Base-by-base conservation (phyloP, 2,113 vertebrate genomes). In the Ornithorhynchus anatinus region DNA sequence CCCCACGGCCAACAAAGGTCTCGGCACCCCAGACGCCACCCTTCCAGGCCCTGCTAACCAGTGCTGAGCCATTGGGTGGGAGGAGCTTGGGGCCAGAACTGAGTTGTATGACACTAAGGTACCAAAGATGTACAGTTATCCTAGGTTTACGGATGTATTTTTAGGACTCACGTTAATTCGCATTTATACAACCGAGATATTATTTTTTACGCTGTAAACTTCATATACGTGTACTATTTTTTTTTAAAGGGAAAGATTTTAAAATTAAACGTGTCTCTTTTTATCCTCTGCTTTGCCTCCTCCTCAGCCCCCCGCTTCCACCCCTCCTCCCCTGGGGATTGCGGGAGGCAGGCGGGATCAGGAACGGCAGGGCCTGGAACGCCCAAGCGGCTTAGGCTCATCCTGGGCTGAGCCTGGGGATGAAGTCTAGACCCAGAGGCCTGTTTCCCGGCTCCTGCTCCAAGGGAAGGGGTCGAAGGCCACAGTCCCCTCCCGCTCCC, bases 261-360 rank as follows among this genome's bases (percentile, higher is more conserved):
- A 88, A 91, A 90, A 94, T 91, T 92, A 93, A 94, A 90, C 81
- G 38, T 58, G 76, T 74, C 86, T 90, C 86, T 90, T 91, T 87
- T 90, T 88, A 84, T 75, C 85, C 27, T 53, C 8, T 40, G 59
- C 39, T 36, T 40, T 45, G 0, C 1, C 29, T 36, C 12, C 52
- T 11, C 60, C 53, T 77, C 44, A 22, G 15, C 15, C 75, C 40
- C 43, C 12, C 20, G 39, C 6, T 51, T 69, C 65, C 17, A 15
- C 50, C 45, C 8, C 11, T 29, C 66, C 15, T 22, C 27, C 20
- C 10, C 2, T 6, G 32, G 11, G 35, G 19, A 15, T 1, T 38
- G n/a, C 23, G 22, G 19, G 33, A 17, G 6, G 10, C 5, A 45
- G n/a, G 20, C 14, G 17, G 59, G 19, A 17, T 2, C n/a, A 7